A percentile compares a stretch with the other conserved stretches of the same genome.
phyloP scores from a whole-genome alignment of 2,888 invertebrate species.

The Nectonema munidae region DNA sequence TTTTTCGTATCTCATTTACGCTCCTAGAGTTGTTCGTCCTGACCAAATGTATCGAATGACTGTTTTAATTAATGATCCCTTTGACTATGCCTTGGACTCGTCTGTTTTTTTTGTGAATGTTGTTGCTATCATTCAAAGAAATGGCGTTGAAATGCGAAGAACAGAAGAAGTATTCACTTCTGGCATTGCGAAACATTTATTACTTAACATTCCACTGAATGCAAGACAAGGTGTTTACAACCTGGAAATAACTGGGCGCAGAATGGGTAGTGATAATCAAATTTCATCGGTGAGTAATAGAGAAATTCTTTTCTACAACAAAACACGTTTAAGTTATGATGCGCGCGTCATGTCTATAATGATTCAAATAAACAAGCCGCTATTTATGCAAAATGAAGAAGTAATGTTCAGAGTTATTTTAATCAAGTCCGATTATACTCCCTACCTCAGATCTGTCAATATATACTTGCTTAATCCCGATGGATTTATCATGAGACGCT shows the following conservation, averaged over 20 bases:
- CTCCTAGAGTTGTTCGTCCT: no score
- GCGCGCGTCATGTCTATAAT: slow-evolving; percentile 71
- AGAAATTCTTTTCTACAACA: slow-evolving; percentile 57
- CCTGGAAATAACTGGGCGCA: background rate
- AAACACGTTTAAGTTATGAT: slow-evolving; percentile 47
- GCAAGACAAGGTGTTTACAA: background rate
- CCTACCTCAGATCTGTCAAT: slow-evolving; percentile 1
- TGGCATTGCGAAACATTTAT: no score
- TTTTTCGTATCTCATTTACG: no score
- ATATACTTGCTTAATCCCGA: slow-evolving; percentile 34
- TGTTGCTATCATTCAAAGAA: no score
- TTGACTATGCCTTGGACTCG: no score
- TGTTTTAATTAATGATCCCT: no score
- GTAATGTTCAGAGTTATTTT: slow-evolving; percentile 8
- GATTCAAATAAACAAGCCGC: slow-evolving; percentile 66
- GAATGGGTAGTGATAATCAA: no score
- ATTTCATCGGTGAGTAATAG: slow-evolving; percentile 28
- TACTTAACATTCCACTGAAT: background rate
- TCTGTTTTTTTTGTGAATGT: no score
- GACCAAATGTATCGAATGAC: no score
- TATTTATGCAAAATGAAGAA: slow-evolving; percentile 63
- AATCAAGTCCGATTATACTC: slow-evolving; percentile 8
- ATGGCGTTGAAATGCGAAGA: no score
- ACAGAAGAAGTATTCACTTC: no score
- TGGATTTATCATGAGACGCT: slow-evolving; percentile 50